Percentiles rank a stretch among this genome's conserved stretches.
phyloP scores from a whole-genome alignment of 2,797 vertebrate genomes.

The Paguma larvata region DNA sequence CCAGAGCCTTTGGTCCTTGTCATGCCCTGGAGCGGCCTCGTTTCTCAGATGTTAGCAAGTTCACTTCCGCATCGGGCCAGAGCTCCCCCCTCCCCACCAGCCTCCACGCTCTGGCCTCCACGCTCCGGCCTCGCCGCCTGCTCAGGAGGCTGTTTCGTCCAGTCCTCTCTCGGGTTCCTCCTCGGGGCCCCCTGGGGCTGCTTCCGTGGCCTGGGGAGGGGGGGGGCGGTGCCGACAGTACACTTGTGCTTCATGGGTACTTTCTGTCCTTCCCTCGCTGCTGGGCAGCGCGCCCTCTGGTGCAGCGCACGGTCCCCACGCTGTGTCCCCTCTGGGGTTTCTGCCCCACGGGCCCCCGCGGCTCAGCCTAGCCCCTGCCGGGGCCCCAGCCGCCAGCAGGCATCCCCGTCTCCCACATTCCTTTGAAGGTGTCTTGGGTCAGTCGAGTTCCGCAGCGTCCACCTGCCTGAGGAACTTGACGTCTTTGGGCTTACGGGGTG shows the following conservation, averaged over 20 bases:
- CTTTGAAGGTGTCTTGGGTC: not conserved
- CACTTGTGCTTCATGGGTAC: not conserved
- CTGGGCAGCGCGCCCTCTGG: not conserved
- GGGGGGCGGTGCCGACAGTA: not conserved
- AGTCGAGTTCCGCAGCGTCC: rapidly evolving
- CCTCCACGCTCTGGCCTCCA: not conserved
- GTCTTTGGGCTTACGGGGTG: rapidly evolving
- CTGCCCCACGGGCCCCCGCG: not conserved
- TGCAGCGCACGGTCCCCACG: not conserved
- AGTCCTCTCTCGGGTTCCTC: rapidly evolving
- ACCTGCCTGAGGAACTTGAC: not conserved
- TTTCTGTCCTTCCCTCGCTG: not conserved
- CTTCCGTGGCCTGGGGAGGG: not conserved
- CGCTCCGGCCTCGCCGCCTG: rapidly evolving
- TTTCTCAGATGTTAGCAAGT: not conserved
- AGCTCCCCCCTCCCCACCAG: rapidly evolving
- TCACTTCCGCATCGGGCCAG: not conserved
- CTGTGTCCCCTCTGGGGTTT: too few species aligned
- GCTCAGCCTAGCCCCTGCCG: not conserved
- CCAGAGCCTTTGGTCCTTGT: rapidly evolving
- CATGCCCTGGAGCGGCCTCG: rapidly evolving
- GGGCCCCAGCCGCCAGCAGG: not conserved
- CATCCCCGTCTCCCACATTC: rapidly evolving
- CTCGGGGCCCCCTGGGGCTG: rapidly evolving
- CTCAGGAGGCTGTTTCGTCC: too few species aligned